phyloP scores from a whole-genome alignment of 2,888 invertebrate species.

The Cheilosia soror region DNA sequence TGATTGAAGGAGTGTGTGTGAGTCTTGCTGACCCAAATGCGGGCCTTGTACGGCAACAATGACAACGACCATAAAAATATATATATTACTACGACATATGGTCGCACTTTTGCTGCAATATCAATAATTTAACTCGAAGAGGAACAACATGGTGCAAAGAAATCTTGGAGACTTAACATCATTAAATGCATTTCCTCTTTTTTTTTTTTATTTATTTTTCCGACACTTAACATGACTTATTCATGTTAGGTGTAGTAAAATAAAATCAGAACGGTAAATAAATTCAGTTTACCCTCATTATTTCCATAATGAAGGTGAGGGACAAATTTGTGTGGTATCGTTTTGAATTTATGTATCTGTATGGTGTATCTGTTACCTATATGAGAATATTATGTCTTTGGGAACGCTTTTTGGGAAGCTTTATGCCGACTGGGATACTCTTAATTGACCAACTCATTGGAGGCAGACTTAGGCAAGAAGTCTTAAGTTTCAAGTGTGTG shows the following conservation, averaged over 20 bases:
- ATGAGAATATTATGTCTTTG: too few relatives aligned
- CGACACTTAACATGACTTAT: slow-evolving; percentile 4
- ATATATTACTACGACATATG: slow-evolving; percentile 36
- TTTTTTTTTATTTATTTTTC: slow-evolving; percentile 13
- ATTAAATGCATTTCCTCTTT: slow-evolving; percentile 28
- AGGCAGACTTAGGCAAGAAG: too few relatives aligned
- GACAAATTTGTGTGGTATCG: too few relatives aligned
- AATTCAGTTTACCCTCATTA: background rate
- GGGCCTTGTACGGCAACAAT: slow-evolving; percentile 45
- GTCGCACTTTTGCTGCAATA: slow-evolving; percentile 54
- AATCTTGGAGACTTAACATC: slow-evolving; percentile 24
- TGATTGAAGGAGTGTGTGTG: slow-evolving; percentile 58
- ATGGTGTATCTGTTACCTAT: too few relatives aligned
- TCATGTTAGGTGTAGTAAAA: slow-evolving; percentile 4
- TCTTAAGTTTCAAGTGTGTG: too few relatives aligned
- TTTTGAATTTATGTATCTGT: too few relatives aligned
- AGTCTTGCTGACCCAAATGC: slow-evolving; percentile 69
- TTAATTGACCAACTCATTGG: too few relatives aligned
- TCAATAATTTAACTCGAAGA: slow-evolving; percentile 52
- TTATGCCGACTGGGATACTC: too few relatives aligned
- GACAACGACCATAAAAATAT: slow-evolving; percentile 45
- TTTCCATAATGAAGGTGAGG: background rate
- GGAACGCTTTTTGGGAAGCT: too few relatives aligned
- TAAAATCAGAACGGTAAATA: slow-evolving; percentile 1
- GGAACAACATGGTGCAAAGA: slow-evolving; percentile 8